Evolutionary conservation across 2,797 vertebrate species (phyloP).

Genomic region (Denticeps clupeoides): DNA sequence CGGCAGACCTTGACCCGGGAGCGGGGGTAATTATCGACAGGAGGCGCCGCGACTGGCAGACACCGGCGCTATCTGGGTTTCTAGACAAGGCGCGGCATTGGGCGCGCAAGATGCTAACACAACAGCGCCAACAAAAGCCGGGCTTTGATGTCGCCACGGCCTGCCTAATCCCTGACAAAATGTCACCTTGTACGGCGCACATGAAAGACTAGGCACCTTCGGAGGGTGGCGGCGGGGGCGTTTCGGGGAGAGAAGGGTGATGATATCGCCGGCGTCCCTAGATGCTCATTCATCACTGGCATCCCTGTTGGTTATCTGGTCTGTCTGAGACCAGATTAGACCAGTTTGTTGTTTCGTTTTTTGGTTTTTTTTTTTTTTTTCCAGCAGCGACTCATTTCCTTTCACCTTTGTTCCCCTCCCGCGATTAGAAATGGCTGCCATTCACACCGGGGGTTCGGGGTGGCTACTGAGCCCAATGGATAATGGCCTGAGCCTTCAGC

Average conservation of each 20-base stretch:
- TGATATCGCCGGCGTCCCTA: constrained; percentile 34
- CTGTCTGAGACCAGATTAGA: constrained; percentile 52
- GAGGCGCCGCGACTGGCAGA: constrained; percentile 41
- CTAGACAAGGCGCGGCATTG: constrained; percentile 10
- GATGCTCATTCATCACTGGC: constrained; percentile 21
- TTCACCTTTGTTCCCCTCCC: constrained; percentile 42
- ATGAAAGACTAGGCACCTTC: constrained; percentile 36
- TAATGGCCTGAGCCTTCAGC: constrained; percentile 25
- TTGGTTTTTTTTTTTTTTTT: too few species aligned
- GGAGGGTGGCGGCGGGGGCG: background rate
- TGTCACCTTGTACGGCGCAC: constrained; percentile 42
- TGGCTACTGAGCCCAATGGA: constrained; percentile 18
- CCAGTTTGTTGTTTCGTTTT: too few species aligned
- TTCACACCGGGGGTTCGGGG: constrained; percentile 15
- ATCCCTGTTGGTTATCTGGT: constrained; percentile 36
- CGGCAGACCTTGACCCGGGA: constrained; percentile 9
- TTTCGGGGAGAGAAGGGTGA: constrained; percentile 31
- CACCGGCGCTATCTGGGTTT: constrained; percentile 36
- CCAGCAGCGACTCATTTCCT: constrained; percentile 38
- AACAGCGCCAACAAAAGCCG: constrained; percentile 27
- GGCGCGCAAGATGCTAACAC: constrained; percentile 21
- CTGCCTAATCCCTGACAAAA: constrained; percentile 41
- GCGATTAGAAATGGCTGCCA: constrained; percentile 38
- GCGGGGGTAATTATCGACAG: constrained; percentile 56
- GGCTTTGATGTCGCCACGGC: constrained; percentile 41